Base-by-base conservation (phyloP, 2,113 vertebrate genomes). In the Gobius niger region DNA sequence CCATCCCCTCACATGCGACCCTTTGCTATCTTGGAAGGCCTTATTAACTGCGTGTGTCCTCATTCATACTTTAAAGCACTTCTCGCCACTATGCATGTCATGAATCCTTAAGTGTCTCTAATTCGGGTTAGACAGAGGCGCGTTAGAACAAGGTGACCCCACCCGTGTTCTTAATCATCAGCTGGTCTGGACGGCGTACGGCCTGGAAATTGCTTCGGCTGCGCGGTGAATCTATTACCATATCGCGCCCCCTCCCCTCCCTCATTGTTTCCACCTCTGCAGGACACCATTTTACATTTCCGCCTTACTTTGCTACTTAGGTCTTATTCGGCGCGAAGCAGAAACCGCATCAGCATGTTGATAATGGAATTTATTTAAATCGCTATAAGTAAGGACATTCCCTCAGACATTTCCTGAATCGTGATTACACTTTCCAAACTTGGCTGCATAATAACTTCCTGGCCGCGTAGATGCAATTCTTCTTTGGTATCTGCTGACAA, bases 361-460 rank as follows among this genome's bases (percentile, higher is more conserved):
- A 86, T 91, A 88, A 91, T 88, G 64, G 78, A 82, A 82, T 89
- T 87, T 87, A 88, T 86, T 88, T 73, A 87, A 89, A 90, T 82
- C 77, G 77, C 70, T 79, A 80, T 70, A 73, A 75, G 83, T 47
- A 89, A 84, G 79, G 85, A 81, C 75, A 67, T 75, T 77, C 73
- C 63, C 68, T 66, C 6, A 73, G 74, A 81, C 78, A 81, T 80
- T 63, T 73, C 67, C 70, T 75, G 74, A 80, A 64, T 72, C 41
- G 44, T 77, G 71, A 71, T 77, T 85, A 24, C 19, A 34, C 66
- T 16, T 47, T 18, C 66, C 67, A 16, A 24, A 3, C 72, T 8
- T 66, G 57, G 67, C 59, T 51, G 14, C 62, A 44, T 73, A 72
- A 83, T 71, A 18, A 44, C 52, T 44, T 47, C 42, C 67, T 9